Evolutionary conservation across 2,888 invertebrate species (phyloP), one percentile per base, ranked within the genome.

Genomic region (Epinotia ramella): DNA sequence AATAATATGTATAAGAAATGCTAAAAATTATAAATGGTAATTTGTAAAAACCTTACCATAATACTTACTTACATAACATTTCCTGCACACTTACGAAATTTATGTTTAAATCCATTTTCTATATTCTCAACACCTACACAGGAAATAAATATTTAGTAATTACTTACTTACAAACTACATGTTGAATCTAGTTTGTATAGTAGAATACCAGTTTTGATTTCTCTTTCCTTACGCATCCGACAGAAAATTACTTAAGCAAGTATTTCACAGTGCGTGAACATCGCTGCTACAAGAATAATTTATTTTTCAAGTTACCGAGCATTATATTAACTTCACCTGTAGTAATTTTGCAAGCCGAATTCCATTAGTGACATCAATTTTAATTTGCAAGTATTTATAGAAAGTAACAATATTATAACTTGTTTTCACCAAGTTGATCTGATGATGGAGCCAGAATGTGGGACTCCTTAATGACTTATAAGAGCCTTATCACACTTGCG

Each of bases 141-240:
- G 53, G 53, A 53, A 53, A 53, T 53, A 53, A 53, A 53, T 53
- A 53, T 53, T 53, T 53, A 1, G 24, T 60, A 60, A 24, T 60
- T 60, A 60, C 13, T 60, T 60, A 28, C 59, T 53, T 13, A 46
- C 46, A 9, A 53, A 20, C 20, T 2, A 33, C 62, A 62, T 33
- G 28, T 62, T 62, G 33, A 33, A 4, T 28, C 53, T 59, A 46
- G 24, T 40, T 28, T 44, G 53, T 16, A n/a, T n/a, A 44, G 16
- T 20, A 59, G 44, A 44, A 68, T 68, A 59, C 68, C 68, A 59
- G 68, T 68, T 44, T 68, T 57, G 68, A 68, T 68, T 68, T 68
- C 68, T 59, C 67, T 57, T 67, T 57, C 44, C 67, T 44, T 16
- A n/a, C 57, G 68, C 56, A 68, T 68, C 44, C 68, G 57, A 66